These are phyloP conservation scores for Oryzias woworae DNA, from an alignment of 2,113 vertebrate genomes.

Conservation along the genomic window DNA sequence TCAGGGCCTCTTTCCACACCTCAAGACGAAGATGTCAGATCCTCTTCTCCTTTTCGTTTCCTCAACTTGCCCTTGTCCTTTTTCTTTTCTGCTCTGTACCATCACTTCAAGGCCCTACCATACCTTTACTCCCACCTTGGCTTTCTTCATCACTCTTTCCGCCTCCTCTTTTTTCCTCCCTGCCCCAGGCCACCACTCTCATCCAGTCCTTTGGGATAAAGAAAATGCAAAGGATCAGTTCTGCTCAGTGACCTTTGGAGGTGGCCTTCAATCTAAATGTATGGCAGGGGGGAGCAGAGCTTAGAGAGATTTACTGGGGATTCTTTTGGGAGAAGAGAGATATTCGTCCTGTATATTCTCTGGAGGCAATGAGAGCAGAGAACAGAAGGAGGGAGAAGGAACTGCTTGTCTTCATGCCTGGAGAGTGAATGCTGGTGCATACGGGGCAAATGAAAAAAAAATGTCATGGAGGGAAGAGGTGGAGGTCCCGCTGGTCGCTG, in stretches of 20 bases:
- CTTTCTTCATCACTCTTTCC: slow-evolving; percentile 26
- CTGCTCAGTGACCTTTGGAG: slow-evolving; percentile 76
- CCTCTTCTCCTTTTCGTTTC: slow-evolving; percentile 11
- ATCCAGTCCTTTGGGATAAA: slow-evolving; percentile 64
- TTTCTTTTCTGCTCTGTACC: slow-evolving; percentile 19
- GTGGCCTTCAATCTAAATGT: slow-evolving; percentile 74
- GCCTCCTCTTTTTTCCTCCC: slow-evolving; percentile 30
- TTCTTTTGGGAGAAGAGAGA: slow-evolving; percentile 54
- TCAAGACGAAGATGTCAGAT: slow-evolving; percentile 12
- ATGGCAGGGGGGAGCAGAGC: slow-evolving; percentile 65
- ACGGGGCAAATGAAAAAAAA: slow-evolving; percentile 47
- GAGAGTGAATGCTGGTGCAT: slow-evolving; percentile 17
- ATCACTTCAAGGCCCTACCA: slow-evolving; percentile 21
- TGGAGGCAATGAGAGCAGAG: not conserved
- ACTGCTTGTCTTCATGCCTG: slow-evolving; percentile 7
- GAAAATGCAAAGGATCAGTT: slow-evolving; percentile 72
- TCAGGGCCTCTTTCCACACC: slow-evolving; percentile 24
- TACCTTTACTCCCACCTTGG: slow-evolving; percentile 17
- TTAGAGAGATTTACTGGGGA: slow-evolving; percentile 73
- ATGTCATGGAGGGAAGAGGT: slow-evolving; percentile 12
- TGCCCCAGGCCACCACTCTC: slow-evolving; percentile 55
- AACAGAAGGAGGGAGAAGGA: slow-evolving; percentile 16
- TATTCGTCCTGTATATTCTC: slow-evolving; percentile 38
- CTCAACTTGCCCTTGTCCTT: slow-evolving; percentile 2
- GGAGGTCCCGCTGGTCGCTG: slow-evolving; percentile 51